These are phyloP conservation scores for Drosophila kepulauana DNA, from an alignment of 1,140 invertebrate genomes.

Conservation along the genomic window DNA sequence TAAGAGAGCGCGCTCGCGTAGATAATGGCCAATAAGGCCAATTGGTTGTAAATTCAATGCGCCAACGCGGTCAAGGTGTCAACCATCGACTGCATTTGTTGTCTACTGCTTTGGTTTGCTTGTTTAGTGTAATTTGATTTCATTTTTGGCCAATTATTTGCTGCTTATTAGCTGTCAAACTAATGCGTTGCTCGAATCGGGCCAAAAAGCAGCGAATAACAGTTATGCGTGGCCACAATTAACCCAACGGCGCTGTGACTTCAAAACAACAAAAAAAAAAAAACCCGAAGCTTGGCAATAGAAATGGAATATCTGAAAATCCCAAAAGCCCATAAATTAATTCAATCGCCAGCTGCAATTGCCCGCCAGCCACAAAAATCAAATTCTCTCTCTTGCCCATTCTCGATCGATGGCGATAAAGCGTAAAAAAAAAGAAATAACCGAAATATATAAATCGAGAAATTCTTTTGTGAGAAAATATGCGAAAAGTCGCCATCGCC, in stretches of 20 bases:
- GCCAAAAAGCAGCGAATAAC: constrained; percentile 46
- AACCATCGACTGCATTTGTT: constrained; percentile 21
- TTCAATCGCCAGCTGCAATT: constrained; percentile 73
- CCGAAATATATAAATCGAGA: constrained; percentile 44
- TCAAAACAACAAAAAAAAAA: constrained; percentile 23
- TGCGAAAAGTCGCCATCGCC: constrained; percentile 60
- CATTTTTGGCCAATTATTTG: constrained; percentile 47
- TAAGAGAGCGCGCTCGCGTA: constrained; percentile 36
- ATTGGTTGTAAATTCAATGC: constrained; percentile 54
- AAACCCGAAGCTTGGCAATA: not conserved
- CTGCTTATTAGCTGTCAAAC: constrained; percentile 53
- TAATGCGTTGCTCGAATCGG: constrained; percentile 46
- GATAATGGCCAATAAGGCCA: constrained; percentile 68
- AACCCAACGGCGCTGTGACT: constrained; percentile 61
- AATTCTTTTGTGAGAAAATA: constrained; percentile 81
- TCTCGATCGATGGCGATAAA: constrained; percentile 34
- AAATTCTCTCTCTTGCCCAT: constrained; percentile 45
- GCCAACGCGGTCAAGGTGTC: constrained; percentile 78
- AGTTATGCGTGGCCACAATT: constrained; percentile 61
- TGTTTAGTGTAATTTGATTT: constrained; percentile 53
- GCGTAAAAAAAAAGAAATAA: not conserved
- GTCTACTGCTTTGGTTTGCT: constrained; percentile 2
- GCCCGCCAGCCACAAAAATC: constrained; percentile 56
- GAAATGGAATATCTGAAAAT: constrained; percentile 27
- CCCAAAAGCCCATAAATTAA: constrained; percentile 72